phyloP scores from a whole-genome alignment of 1,140 invertebrate species.

The Panonychus citri region DNA sequence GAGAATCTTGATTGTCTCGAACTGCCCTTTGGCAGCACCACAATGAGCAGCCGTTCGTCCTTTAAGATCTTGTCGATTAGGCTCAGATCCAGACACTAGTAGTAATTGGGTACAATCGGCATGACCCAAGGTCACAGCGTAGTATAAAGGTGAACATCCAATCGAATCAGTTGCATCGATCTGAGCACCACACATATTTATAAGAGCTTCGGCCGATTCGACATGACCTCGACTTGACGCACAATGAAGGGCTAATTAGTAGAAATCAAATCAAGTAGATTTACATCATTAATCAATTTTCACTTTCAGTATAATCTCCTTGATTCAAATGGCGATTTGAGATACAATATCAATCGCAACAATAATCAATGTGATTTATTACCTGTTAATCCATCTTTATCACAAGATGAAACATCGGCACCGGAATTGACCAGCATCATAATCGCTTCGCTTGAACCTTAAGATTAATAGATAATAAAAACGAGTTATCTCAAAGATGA shows the following conservation, averaged over 20 bases:
- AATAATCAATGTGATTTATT: background rate
- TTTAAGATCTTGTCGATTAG: slow-evolving; percentile 72
- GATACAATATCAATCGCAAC: no score
- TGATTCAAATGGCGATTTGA: no score
- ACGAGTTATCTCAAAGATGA: no score
- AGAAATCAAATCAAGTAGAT: background rate
- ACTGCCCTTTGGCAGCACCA: slow-evolving; percentile 77
- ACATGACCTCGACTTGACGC: slow-evolving; percentile 81
- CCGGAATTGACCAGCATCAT: slow-evolving; percentile 61
- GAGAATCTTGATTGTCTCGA: slow-evolving; percentile 51
- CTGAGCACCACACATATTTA: slow-evolving; percentile 62
- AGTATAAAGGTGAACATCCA: slow-evolving; percentile 84
- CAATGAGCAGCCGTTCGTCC: slow-evolving; percentile 45
- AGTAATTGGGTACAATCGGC: slow-evolving; percentile 73
- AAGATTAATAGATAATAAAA: slow-evolving; percentile 13
- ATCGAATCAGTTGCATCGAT: slow-evolving; percentile 60
- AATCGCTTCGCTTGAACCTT: slow-evolving; percentile 62
- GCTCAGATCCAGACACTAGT: slow-evolving; percentile 54
- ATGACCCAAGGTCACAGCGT: slow-evolving; percentile 81
- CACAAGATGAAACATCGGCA: slow-evolving; percentile 44
- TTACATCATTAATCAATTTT: background rate
- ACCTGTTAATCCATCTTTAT: slow-evolving; percentile 34
- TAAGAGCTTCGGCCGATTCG: slow-evolving; percentile 65
- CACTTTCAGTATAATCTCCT: no score
- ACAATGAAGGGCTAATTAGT: slow-evolving; percentile 54